Percentiles rank a stretch among this genome's conserved stretches.
Conservation (phyloP, 2,113 vertebrate species). For the Nettapus auritus region DNA sequence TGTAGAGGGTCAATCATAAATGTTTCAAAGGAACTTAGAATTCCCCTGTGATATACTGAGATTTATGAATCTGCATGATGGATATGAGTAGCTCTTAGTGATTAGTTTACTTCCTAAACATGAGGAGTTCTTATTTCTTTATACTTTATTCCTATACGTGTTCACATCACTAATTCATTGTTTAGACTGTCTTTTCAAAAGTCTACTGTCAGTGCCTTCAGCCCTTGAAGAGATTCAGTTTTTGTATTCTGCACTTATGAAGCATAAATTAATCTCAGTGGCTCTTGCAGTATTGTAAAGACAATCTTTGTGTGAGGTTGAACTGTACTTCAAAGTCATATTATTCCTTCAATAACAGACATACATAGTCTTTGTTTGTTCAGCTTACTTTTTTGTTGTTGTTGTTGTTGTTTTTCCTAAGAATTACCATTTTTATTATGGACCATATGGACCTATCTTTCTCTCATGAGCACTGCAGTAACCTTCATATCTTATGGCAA, state of each 20-base stretch:
- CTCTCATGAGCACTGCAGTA: background rate
- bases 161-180: background rate
- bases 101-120: conserved; percentile 9
- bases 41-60: background rate
- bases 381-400: background rate
- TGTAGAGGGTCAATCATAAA: background rate
- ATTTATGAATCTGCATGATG: background rate
- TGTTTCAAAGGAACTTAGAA: conserved; percentile 2
- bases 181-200: conserved; percentile 1
- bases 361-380: background rate
- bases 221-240: background rate
- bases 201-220: background rate
- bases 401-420: background rate
- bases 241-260: background rate
- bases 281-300: background rate
- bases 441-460: background rate
- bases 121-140: background rate
- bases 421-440: background rate
- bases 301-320: background rate
- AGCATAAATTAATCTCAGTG: conserved; percentile 2
- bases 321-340: background rate
- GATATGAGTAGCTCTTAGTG: background rate
- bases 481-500: background rate
- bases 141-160: background rate
- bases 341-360: background rate